Conservation (phyloP, 2,797 vertebrate genomes). For the Falco naumanni region DNA sequence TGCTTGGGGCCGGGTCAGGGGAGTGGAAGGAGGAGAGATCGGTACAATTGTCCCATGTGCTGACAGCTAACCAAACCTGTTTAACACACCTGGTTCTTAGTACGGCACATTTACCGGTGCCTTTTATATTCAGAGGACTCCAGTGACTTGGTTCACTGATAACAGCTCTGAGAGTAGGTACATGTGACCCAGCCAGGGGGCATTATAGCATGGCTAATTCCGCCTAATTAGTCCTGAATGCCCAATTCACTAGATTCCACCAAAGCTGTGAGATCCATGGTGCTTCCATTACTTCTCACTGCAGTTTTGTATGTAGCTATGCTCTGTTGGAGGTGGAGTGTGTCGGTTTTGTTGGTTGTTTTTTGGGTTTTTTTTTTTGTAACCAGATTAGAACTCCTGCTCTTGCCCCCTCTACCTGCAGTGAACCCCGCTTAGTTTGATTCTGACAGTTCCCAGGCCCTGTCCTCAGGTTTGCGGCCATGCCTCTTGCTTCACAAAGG, state of each 20-base stretch:
- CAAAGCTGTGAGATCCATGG: not conserved
- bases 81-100: not conserved
- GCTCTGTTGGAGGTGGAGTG: fast-evolving
- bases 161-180: fast-evolving
- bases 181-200: not conserved
- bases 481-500: not conserved
- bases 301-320: not conserved
- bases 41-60: not conserved
- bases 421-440: not conserved
- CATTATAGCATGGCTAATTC: not conserved
- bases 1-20: fast-evolving
- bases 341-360: too few species aligned
- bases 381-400: not conserved
- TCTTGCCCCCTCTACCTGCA: not conserved
- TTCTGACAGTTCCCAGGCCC: not conserved
- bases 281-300: not conserved
- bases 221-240: not conserved
- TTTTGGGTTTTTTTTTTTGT: not conserved
- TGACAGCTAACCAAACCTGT: not conserved
- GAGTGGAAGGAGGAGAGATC: not conserved
- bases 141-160: not conserved
- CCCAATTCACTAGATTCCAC: not conserved
- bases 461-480: not conserved
- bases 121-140: not conserved
- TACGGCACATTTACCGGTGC: not conserved